A percentile compares a stretch with the other conserved stretches of the same genome.
Evolutionary conservation across 2,113 vertebrate genomes (phyloP).

Genomic region (Mesembrinibis cayennensis): DNA sequence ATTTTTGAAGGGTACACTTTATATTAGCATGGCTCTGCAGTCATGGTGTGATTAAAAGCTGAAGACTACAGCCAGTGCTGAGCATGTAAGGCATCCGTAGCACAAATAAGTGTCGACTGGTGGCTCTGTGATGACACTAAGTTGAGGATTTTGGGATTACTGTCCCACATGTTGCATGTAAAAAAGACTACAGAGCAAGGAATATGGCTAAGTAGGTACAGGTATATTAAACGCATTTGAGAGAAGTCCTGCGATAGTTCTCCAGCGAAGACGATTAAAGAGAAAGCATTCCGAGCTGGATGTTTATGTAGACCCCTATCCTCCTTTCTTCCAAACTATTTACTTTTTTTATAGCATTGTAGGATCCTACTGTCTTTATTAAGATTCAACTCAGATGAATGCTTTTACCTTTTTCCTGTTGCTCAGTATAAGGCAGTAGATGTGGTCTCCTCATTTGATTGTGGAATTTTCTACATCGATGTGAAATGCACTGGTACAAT

Average conservation of each 20-base stretch:
- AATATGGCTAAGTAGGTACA: background rate
- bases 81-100: background rate
- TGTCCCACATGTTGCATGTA: background rate
- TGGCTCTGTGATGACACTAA: background rate
- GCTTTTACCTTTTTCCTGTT: background rate
- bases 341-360: background rate
- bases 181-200: background rate
- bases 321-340: background rate
- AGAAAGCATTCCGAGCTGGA: accelerated
- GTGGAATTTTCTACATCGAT: background rate
- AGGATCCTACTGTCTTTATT: background rate
- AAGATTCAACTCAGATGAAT: background rate
- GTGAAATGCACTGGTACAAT: background rate
- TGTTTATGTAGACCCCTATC: background rate
- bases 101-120: background rate
- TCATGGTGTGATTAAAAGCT: background rate
- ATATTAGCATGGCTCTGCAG: background rate
- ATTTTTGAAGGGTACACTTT: background rate
- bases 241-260: background rate
- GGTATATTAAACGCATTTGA: background rate
- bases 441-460: background rate
- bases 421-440: background rate
- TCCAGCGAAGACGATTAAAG: background rate
- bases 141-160: background rate
- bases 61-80: background rate